Percentiles rank a stretch among this genome's conserved stretches.
Conservation (phyloP, 1,140 invertebrate genomes). For the Ceratosolen solmsi region DNA sequence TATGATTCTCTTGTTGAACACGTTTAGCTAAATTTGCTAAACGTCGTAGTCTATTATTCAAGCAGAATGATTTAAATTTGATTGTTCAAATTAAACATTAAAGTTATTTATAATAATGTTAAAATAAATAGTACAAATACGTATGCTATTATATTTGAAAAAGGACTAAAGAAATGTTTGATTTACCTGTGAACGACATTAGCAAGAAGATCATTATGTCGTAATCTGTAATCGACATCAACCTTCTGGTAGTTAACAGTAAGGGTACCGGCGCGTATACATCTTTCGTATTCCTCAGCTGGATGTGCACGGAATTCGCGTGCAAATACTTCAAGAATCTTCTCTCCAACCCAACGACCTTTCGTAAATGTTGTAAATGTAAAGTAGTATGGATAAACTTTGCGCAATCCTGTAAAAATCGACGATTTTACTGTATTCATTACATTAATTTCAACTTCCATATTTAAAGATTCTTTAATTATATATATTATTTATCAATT, state of each 20-base stretch:
- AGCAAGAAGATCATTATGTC: constrained; percentile 94
- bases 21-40: no score
- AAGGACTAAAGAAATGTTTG: no score
- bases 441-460: background rate
- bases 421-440: background rate
- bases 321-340: constrained; percentile 94
- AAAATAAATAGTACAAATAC: no score
- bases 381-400: constrained; percentile 99
- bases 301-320: constrained; percentile 95
- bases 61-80: no score
- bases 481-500: no score
- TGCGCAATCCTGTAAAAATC: constrained; percentile 86
- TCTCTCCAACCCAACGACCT: constrained; percentile 96
- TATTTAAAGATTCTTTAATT: no score
- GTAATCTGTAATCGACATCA: constrained; percentile 91
- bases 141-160: no score
- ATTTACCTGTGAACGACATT: constrained; percentile 95
- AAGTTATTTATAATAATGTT: no score
- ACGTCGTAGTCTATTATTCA: no score
- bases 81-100: no score
- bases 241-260: constrained; percentile 97
- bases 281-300: constrained; percentile 92
- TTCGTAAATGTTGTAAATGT: constrained; percentile 98
- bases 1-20: no score
- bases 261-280: constrained; percentile 91